Evolutionary conservation across 2,888 invertebrate genomes (phyloP), one percentile per base, ranked within the genome.

Genomic region (Blastobasis lacticolella): DNA sequence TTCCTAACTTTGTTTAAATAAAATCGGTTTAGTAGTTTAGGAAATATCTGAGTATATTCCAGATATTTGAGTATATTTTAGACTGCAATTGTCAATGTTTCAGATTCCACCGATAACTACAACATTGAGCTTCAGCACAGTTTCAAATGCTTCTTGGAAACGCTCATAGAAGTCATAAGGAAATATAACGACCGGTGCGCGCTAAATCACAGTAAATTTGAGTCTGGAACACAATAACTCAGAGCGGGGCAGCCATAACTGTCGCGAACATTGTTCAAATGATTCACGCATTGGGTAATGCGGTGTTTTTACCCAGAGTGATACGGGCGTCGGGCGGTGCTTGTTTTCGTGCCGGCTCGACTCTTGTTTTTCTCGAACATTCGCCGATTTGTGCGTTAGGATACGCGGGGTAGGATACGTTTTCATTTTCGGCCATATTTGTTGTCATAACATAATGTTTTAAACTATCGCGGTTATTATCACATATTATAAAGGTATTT

Each of bases 151-250:
- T 23, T 23, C 23, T 23, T 23, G 23, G 23, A 23, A 23, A 23
- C 23, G 23, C 23, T 23, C 23, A 23, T 23, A 23, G 23, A 23
- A 23, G 23, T 23, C 23, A 23, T 23, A 63, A 67, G 70, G 69
- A 73, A 76, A 74, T 74, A 75, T 74, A 75, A 74, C 73, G 74
- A 70, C 65, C 69, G 66, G 68, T 66, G 69, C 67, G 71, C 75
- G 71, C 76, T 82, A 83, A 85, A 83, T 83, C 83, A 78, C 75
- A 75, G 77, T 75, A 75, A 78, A 79, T 81, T 81, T 77, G 76
- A 74, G 79, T 72, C 74, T 76, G 77, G 73, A 75, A 75, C 75
- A 78, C 78, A 78, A 82, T 85, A 84, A 83, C 76, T 84, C 79
- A 81, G 67, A 23, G 68, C 71, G 74, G 71, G 73, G 73, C 45